These are phyloP conservation scores for Argyrosomus regius DNA, from an alignment of 2,797 vertebrate species.

Conservation along the genomic window DNA sequence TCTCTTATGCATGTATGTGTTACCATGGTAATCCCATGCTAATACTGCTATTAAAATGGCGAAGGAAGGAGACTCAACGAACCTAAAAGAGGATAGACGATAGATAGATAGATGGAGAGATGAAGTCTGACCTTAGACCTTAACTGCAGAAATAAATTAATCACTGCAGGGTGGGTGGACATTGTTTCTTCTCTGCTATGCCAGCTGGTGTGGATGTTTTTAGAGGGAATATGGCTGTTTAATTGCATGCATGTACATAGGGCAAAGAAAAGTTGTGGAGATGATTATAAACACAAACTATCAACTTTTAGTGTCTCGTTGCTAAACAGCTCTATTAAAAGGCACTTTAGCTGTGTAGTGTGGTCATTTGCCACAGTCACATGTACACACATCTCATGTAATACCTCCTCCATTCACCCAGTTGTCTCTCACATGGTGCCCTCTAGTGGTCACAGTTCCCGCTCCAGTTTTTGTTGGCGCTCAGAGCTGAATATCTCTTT, in stretches of 20 bases:
- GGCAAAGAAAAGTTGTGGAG: not conserved
- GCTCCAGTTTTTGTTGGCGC: not conserved
- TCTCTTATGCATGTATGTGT: slow-evolving; percentile 61
- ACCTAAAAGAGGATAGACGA: slow-evolving; percentile 18
- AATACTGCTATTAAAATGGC: slow-evolving; percentile 52
- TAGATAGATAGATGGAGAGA: not conserved
- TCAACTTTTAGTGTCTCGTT: slow-evolving; percentile 3
- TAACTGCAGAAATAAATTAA: not conserved
- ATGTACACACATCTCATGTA: not conserved
- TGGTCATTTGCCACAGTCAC: slow-evolving; percentile 2
- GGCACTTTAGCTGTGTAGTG: not conserved
- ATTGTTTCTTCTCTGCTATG: not conserved
- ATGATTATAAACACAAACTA: slow-evolving; percentile 2
- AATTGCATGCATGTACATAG: not conserved
- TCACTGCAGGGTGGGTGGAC: not conserved
- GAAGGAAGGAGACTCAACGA: slow-evolving; percentile 28
- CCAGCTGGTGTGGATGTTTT: not conserved
- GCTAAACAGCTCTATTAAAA: slow-evolving; percentile 8
- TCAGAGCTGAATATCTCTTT: not conserved
- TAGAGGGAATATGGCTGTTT: not conserved
- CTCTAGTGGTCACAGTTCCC: slow-evolving; percentile 41
- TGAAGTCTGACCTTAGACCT: slow-evolving; percentile 23
- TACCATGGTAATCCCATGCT: slow-evolving; percentile 74
- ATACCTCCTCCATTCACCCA: not conserved
- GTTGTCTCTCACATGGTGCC: slow-evolving; percentile 26